A percentile compares a stretch with the other conserved stretches of the same genome.
Conservation (phyloP, 1,140 invertebrate species). For the Melitaea cinxia region DNA sequence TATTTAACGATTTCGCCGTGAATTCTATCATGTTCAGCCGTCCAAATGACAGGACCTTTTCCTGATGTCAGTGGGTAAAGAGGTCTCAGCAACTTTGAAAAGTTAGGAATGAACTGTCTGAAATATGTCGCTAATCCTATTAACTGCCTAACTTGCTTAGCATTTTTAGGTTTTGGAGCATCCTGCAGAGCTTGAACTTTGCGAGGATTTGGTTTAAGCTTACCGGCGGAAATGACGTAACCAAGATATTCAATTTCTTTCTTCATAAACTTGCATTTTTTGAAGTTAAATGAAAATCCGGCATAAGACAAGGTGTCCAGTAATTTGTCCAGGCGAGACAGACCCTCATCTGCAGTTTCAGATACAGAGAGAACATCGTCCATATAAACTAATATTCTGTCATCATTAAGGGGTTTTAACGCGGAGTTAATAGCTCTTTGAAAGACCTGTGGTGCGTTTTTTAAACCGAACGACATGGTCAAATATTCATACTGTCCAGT, state of each 20-base stretch:
- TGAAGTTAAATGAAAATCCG: slow-evolving; percentile 10
- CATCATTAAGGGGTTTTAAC: background rate
- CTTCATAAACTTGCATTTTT: slow-evolving; percentile 12
- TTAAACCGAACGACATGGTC: slow-evolving; percentile 19
- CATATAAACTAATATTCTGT: slow-evolving; percentile 13
- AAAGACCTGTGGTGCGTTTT: slow-evolving; percentile 15
- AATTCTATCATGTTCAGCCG: background rate
- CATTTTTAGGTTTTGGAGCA: background rate
- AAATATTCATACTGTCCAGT: slow-evolving; percentile 20
- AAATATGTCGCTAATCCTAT: slow-evolving; percentile 2
- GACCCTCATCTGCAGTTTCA: background rate
- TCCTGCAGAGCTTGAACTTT: background rate
- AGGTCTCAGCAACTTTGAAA: background rate
- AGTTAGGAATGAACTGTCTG: background rate
- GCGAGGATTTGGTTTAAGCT: background rate
- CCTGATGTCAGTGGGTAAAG: background rate
- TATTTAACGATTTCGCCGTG: background rate
- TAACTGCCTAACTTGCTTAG: background rate
- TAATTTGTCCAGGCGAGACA: background rate
- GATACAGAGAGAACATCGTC: slow-evolving; percentile 16
- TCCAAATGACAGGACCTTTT: background rate
- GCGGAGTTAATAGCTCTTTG: slow-evolving; percentile 14
- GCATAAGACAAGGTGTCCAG: background rate
- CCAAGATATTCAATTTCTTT: background rate
- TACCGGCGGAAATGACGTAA: background rate